phyloP scores from a whole-genome alignment of 2,888 invertebrate genomes.

The Pristionchus arcanus region DNA sequence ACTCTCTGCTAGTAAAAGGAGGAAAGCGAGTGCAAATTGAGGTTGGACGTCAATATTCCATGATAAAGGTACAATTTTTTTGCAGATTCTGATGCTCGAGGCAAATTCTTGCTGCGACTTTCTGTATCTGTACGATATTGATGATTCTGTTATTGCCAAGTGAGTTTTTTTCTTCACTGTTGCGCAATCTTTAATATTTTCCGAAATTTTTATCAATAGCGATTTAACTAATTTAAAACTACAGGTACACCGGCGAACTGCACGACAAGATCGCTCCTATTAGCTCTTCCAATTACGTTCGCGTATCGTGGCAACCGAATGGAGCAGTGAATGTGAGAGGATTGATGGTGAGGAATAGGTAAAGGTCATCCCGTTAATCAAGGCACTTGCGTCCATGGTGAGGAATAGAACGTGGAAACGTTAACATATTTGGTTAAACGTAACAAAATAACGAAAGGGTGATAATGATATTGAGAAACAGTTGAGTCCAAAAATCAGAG shows the following conservation, averaged over 20 bases:
- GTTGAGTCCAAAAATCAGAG: too few relatives aligned
- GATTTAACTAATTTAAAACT: too few relatives aligned
- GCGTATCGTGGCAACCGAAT: background rate
- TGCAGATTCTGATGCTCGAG: background rate
- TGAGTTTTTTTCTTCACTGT: too few relatives aligned
- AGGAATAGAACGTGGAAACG: too few relatives aligned
- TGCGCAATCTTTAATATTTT: too few relatives aligned
- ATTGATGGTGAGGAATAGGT: conserved; percentile 14
- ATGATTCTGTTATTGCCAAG: background rate
- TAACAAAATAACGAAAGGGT: too few relatives aligned
- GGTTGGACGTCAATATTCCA: background rate
- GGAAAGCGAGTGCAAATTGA: background rate
- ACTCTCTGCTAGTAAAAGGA: background rate
- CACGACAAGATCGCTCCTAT: background rate
- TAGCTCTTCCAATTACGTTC: background rate
- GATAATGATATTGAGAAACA: too few relatives aligned
- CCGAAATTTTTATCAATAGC: too few relatives aligned
- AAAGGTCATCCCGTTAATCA: too few relatives aligned
- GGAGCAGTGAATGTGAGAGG: background rate
- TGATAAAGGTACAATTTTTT: background rate
- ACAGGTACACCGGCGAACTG: background rate
- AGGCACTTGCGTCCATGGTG: too few relatives aligned
- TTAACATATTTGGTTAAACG: too few relatives aligned
- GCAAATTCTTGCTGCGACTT: background rate
- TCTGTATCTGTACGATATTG: background rate